Evolutionary conservation across 2,797 vertebrate genomes (phyloP).

Genomic region (Pelobates cultripes): DNA sequence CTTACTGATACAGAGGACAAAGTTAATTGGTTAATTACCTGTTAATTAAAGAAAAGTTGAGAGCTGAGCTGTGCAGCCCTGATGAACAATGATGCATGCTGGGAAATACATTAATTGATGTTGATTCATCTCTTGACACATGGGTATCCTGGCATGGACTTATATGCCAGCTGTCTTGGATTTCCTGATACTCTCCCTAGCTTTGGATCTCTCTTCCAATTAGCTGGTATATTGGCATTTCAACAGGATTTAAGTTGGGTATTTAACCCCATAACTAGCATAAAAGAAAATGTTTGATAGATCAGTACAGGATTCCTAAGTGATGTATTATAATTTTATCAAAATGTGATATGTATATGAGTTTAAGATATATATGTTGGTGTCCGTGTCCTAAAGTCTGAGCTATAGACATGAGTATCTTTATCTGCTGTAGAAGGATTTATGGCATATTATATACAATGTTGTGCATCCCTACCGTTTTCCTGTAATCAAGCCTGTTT

Average conservation of each 20-base stretch:
- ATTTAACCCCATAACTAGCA: too few relatives aligned
- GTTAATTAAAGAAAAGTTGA: neutral
- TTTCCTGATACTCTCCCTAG: neutral
- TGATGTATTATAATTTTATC: too few relatives aligned
- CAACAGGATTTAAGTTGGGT: neutral
- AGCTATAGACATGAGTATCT: too few relatives aligned
- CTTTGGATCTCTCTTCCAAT: neutral
- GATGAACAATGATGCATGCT: neutral
- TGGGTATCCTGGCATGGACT: slow-evolving; percentile 16
- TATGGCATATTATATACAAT: too few relatives aligned
- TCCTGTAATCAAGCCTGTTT: too few relatives aligned
- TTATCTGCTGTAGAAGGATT: too few relatives aligned
- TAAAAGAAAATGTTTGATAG: too few relatives aligned
- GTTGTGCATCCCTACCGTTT: too few relatives aligned
- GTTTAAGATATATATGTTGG: too few relatives aligned
- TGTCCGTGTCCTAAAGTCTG: too few relatives aligned
- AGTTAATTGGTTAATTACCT: slow-evolving; percentile 10
- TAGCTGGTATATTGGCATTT: neutral
- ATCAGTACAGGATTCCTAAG: too few relatives aligned
- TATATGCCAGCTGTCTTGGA: slow-evolving; percentile 5
- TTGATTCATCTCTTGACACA: slow-evolving; percentile 18
- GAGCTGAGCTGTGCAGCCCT: neutral
- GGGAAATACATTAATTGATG: slow-evolving; percentile 8
- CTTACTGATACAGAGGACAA: slow-evolving; percentile 1
- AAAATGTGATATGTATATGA: too few relatives aligned